phyloP scores from a whole-genome alignment of 2,113 vertebrate species.

The Solea solea region DNA sequence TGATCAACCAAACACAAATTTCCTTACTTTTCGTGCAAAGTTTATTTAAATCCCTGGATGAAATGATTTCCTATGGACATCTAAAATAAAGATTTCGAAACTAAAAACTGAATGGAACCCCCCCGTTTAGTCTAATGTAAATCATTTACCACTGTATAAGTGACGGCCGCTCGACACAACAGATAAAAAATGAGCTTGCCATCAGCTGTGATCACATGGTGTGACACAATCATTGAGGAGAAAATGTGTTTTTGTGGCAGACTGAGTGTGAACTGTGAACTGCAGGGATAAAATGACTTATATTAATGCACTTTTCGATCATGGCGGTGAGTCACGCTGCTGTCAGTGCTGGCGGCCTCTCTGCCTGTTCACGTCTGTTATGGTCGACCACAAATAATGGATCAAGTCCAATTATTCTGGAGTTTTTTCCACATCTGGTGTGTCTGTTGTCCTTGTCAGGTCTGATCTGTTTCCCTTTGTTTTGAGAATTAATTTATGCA shows the following conservation, averaged over 20 bases:
- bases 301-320: neutral
- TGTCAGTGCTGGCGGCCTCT: neutral
- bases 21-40: no score
- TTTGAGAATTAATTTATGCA: no score
- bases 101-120: no score
- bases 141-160: neutral
- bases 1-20: no score
- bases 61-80: no score
- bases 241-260: conserved; percentile 1
- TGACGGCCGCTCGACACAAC: neutral
- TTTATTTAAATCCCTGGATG: no score
- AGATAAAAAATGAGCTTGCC: neutral
- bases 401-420: neutral
- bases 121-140: no score
- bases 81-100: no score
- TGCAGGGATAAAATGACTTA: neutral
- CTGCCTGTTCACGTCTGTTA: neutral
- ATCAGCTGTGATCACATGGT: neutral
- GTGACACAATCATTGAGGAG: neutral
- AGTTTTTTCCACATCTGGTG: neutral
- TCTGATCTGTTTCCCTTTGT: neutral
- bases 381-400: neutral
- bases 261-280: conserved; percentile 8
- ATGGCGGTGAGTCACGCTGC: neutral
- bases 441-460: neutral